Evolutionary conservation across 2,797 vertebrate species (phyloP).

Genomic region (Squalus acanthias): DNA sequence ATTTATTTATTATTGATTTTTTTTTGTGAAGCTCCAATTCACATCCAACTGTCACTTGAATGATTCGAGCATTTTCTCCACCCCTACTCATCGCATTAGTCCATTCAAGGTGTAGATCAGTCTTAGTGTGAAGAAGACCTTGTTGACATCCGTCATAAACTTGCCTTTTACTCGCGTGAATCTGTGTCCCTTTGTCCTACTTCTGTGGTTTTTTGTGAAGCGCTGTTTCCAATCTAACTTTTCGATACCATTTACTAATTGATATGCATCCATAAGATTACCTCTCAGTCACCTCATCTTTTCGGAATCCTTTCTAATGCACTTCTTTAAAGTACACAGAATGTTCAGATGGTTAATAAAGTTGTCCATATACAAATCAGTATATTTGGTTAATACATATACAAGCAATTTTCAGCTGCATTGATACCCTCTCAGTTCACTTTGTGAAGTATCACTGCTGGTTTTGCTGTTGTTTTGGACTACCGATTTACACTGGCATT

Average conservation of each 20-base stretch:
- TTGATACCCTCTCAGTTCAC: not conserved
- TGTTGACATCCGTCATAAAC: not conserved
- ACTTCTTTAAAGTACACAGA: not conserved
- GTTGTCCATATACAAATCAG: not conserved
- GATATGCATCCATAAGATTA: not conserved
- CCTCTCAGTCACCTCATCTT: not conserved
- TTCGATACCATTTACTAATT: not conserved
- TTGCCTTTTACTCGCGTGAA: not conserved
- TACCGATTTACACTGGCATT: not conserved
- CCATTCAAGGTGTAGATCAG: not conserved
- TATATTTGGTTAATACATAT: not conserved
- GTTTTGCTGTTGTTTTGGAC: not conserved
- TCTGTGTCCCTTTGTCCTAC: not conserved
- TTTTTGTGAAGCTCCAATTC: not conserved
- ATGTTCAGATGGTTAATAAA: not conserved
- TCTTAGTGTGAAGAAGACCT: not conserved
- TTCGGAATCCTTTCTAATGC: not conserved
- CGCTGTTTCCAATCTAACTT: not conserved
- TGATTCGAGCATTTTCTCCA: not conserved
- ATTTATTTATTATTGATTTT: slow-evolving; percentile 5
- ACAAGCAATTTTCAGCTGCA: not conserved
- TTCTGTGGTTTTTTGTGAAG: not conserved
- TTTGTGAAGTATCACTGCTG: not conserved
- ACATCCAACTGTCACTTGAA: not conserved
- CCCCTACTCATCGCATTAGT: not conserved